A percentile compares a stretch with the other conserved stretches of the same genome.
phyloP scores from a whole-genome alignment of 2,888 invertebrate genomes.

The Meteorus colon region DNA sequence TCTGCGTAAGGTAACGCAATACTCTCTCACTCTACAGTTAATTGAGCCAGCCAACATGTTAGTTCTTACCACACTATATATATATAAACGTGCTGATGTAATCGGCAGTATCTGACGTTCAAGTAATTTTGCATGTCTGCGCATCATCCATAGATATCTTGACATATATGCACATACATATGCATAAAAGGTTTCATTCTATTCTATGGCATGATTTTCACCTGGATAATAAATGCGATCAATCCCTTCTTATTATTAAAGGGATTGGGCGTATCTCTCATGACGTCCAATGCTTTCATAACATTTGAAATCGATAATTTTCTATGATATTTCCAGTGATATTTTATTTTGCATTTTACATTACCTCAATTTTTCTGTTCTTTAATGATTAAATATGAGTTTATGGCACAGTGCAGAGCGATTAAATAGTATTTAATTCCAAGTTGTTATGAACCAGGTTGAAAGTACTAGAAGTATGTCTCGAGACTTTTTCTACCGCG shows the following conservation, averaged over 20 bases:
- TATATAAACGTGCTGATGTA: slow-evolving; percentile 49
- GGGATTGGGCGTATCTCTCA: too few relatives aligned
- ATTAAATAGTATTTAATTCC: slow-evolving; percentile 1
- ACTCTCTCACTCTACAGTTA: slow-evolving; percentile 61
- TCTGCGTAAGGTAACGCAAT: slow-evolving; percentile 66
- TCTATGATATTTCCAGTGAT: too few relatives aligned
- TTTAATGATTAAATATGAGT: neutral
- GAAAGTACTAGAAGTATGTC: neutral
- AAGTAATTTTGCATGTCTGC: neutral
- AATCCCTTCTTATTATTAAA: neutral
- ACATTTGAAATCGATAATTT: too few relatives aligned
- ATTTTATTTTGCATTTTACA: too few relatives aligned
- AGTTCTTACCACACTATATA: slow-evolving; percentile 45
- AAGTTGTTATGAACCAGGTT: neutral
- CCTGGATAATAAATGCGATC: neutral
- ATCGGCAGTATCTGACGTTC: slow-evolving; percentile 35
- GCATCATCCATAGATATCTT: neutral
- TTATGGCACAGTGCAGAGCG: neutral
- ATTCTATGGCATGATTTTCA: neutral
- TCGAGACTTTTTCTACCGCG: neutral
- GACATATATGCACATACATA: neutral
- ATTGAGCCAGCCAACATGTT: slow-evolving; percentile 65
- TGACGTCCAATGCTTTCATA: too few relatives aligned
- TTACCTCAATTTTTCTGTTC: too few relatives aligned
- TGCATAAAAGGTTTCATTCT: neutral